Conservation (phyloP, 2,797 vertebrate species). For the Otolemur crassicaudatus region DNA sequence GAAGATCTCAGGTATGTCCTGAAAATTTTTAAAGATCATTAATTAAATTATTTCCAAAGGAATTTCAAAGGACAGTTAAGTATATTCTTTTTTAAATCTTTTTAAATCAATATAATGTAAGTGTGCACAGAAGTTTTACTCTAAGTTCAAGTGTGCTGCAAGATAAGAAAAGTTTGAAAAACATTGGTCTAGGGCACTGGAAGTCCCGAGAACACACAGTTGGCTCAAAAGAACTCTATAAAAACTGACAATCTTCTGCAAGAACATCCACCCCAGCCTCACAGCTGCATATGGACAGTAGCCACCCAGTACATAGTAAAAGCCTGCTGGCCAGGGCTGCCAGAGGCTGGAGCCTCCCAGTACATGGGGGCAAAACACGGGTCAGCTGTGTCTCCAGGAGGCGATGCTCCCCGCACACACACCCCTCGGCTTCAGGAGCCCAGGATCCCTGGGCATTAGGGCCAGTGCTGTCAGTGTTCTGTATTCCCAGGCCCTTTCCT, state of each 20-base stretch:
- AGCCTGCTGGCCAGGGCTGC: neutral
- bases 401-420: no score
- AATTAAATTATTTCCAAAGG: no score
- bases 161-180: no score
- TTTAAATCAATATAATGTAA: no score
- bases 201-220: conserved; percentile 66
- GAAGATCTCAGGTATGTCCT: no score
- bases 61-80: no score
- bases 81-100: no score
- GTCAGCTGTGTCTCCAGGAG: neutral
- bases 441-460: neutral
- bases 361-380: accelerated
- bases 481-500: neutral
- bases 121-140: no score
- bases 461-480: neutral
- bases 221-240: conserved; percentile 6
- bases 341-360: neutral
- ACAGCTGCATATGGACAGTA: neutral
- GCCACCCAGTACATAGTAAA: accelerated
- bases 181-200: neutral
- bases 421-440: neutral
- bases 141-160: no score
- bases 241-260: conserved; percentile 5
- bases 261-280: conserved; percentile 36
- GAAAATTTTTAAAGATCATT: no score